These are phyloP conservation scores for Platysternon megacephalum DNA, from an alignment of 2,113 vertebrate species.

Conservation along the genomic window DNA sequence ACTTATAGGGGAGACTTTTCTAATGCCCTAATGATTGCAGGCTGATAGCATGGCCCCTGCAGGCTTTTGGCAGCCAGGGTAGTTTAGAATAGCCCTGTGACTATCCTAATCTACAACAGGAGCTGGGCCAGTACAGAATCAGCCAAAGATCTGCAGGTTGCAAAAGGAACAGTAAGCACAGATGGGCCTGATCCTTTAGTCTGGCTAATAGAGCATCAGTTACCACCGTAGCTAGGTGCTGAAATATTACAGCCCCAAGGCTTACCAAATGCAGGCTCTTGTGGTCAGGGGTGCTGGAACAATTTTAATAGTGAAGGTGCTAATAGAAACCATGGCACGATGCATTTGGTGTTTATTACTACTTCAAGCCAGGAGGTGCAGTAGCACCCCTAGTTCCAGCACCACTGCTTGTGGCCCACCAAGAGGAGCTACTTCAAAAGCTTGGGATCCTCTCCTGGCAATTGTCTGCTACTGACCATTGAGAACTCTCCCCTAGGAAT, in stretches of 20 bases:
- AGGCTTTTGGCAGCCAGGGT: background rate
- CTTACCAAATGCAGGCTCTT: background rate
- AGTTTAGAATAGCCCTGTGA: background rate
- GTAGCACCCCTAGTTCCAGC: too few species aligned
- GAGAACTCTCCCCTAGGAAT: background rate
- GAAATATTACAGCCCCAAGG: accelerated
- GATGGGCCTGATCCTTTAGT: accelerated
- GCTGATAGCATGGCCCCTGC: background rate
- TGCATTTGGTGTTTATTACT: too few species aligned
- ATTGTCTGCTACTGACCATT: background rate
- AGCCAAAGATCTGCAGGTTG: background rate
- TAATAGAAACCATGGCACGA: too few species aligned
- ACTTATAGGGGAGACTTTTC: background rate
- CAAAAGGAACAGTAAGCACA: background rate
- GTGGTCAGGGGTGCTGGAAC: too few species aligned
- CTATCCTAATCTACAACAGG: background rate
- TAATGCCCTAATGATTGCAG: background rate
- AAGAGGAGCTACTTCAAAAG: background rate
- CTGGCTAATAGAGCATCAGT: background rate
- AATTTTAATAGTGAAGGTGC: too few species aligned
- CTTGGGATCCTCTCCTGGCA: background rate
- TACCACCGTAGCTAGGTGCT: background rate
- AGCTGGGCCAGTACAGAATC: background rate
- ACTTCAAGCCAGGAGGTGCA: too few species aligned
- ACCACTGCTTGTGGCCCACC: background rate